Evolutionary conservation across 2,888 invertebrate species (phyloP), one percentile per base, ranked within the genome.

Genomic region (Uloborus plumipes): DNA sequence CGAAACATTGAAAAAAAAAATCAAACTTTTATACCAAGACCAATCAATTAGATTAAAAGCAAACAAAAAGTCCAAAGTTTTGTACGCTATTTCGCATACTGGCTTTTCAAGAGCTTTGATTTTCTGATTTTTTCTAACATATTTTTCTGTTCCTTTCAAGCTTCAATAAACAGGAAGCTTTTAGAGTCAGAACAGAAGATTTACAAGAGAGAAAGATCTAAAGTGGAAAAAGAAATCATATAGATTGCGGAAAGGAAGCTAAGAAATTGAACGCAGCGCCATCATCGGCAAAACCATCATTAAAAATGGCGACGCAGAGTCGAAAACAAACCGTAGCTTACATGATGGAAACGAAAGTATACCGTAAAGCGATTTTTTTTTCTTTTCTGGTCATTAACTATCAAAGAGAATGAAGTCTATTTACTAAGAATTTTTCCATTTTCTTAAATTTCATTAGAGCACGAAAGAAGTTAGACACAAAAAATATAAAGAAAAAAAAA

Each of bases 141-240:
- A 74, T 65, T 74, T 65, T 70, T 51, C 61, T 64, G 51, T 55
- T 58, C 51, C 22, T 58, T 77, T 70, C 64, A 58, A 51, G 22
- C 64, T 47, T 77, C 64, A 70, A 77, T 77, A 71, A 71, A 71
- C 77, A 77, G 77, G 70, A 77, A 77, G 77, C 77, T 77, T 77
- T 77, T 64, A 77, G 77, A 64, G 14, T 6, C 15, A 55, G 65
- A 71, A 77, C 64, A 71, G 58, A 70, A 70, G 71, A 71, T 65
- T 65, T 65, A 71, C 64, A 70, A 69, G 55, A 53, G 16, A 20
- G 64, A 26, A 26, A 16, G 51, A 26, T 16, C 18, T 55, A 20
- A 55, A 55, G 31, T 18, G 20, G 22, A 47, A 55, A 65, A 47
- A 31, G 55, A 31, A 72, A 64, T 31, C 47, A 15, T 26, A 13